Conservation (phyloP, 2,113 vertebrate genomes). For the Sinocyclocheilus anophthalmus region DNA sequence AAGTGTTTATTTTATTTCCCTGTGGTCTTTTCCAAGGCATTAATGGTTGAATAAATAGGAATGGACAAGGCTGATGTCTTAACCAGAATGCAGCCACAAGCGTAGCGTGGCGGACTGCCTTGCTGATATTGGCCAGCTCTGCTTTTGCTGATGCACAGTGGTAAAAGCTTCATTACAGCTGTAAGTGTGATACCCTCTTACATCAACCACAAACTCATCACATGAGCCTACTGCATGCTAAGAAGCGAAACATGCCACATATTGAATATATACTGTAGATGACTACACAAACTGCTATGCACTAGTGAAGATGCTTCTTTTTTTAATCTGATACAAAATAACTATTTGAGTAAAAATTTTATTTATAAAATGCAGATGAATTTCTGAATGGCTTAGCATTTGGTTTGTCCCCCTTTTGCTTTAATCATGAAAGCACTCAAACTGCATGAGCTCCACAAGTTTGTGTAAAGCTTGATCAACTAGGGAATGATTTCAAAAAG, state of each 20-base stretch:
- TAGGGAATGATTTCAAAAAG: background rate
- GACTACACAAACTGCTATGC: background rate
- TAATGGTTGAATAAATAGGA: slow-evolving; percentile 77
- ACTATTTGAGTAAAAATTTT: background rate
- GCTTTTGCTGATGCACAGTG: slow-evolving; percentile 64
- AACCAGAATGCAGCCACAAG: slow-evolving; percentile 64
- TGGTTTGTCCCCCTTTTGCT: background rate
- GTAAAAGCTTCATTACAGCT: slow-evolving; percentile 56
- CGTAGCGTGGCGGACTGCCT: slow-evolving; percentile 62
- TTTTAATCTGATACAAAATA: background rate
- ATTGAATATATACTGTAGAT: background rate
- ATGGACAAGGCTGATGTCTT: slow-evolving; percentile 70
- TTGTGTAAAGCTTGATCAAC: background rate
- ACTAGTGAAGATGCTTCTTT: background rate
- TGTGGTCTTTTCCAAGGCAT: slow-evolving; percentile 65
- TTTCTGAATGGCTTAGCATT: background rate
- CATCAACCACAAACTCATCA: slow-evolving; percentile 61
- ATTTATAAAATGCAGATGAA: background rate
- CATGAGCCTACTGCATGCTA: slow-evolving; percentile 32
- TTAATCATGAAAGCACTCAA: background rate
- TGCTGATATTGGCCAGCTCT: slow-evolving; percentile 66
- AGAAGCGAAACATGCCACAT: background rate
- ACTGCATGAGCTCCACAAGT: background rate
- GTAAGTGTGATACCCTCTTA: slow-evolving; percentile 43
- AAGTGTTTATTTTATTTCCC: slow-evolving; percentile 67